Conservation (phyloP, 2,113 vertebrate species). For the Carassius gibelio region DNA sequence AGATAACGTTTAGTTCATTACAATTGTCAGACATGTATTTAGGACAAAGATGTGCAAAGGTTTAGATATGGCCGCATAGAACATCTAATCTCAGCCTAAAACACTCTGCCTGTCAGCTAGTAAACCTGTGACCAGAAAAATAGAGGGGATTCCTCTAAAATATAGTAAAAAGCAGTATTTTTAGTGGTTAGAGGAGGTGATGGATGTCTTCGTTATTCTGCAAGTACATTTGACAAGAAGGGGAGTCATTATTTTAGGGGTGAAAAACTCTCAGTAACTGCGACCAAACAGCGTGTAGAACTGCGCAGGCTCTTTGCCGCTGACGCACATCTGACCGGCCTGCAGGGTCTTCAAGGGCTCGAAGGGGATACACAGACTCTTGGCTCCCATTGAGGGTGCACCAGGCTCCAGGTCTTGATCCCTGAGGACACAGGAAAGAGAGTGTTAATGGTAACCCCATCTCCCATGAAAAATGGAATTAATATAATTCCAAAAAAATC, state of each 20-base stretch:
- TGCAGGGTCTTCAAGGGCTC: conserved; percentile 83
- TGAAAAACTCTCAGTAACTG: conserved; percentile 81
- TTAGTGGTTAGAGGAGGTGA: conserved; percentile 40
- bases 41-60: conserved; percentile 42
- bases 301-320: conserved; percentile 86
- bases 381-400: conserved; percentile 97
- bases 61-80: conserved; percentile 3
- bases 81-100: conserved; percentile 26
- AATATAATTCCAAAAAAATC: no score
- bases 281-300: conserved; percentile 96
- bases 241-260: neutral
- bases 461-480: no score
- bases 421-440: conserved; percentile 64
- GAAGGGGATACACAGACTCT: conserved; percentile 97
- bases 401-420: conserved; percentile 97
- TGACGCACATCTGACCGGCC: conserved; percentile 83
- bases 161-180: conserved; percentile 43
- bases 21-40: neutral
- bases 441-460: neutral
- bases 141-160: conserved; percentile 1
- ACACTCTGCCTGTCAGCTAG: conserved; percentile 42
- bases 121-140: conserved; percentile 26
- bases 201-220: neutral
- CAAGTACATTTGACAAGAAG: conserved; percentile 26
- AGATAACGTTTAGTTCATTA: conserved; percentile 26